phyloP scores from a whole-genome alignment of 2,113 vertebrate species.

The Procavia capensis region DNA sequence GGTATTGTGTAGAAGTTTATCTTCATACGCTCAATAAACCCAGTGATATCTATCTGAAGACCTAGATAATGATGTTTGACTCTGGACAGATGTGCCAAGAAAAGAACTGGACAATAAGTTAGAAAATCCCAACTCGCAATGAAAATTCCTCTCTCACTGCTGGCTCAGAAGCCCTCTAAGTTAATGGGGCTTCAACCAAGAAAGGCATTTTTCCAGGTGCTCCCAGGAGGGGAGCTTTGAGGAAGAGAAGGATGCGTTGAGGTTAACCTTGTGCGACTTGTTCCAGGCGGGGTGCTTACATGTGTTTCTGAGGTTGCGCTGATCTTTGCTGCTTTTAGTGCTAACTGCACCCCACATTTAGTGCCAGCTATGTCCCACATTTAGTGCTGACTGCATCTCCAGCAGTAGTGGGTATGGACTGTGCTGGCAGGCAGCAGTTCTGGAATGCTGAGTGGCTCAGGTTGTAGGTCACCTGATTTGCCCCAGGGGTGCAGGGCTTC shows the following conservation, averaged over 20 bases:
- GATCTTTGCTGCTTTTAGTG: no score
- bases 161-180: background rate
- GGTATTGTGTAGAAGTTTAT: background rate
- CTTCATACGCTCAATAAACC: background rate
- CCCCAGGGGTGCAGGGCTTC: no score
- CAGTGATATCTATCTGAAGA: background rate
- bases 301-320: no score
- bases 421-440: accelerated
- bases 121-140: slow-evolving; percentile 18
- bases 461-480: no score
- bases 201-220: background rate
- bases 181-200: background rate
- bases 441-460: accelerated
- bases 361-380: no score
- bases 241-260: background rate
- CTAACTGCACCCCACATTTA: no score
- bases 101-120: background rate
- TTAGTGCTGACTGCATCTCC: accelerated
- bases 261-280: background rate
- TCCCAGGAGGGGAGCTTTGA: background rate
- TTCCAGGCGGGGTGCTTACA: background rate
- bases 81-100: background rate
- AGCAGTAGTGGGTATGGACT: accelerated
- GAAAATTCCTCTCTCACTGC: background rate
- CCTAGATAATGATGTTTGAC: background rate